A percentile compares a stretch with the other conserved stretches of the same genome.
phyloP scores from a whole-genome alignment of 2,113 vertebrate genomes.

The Gallinago undulata region DNA sequence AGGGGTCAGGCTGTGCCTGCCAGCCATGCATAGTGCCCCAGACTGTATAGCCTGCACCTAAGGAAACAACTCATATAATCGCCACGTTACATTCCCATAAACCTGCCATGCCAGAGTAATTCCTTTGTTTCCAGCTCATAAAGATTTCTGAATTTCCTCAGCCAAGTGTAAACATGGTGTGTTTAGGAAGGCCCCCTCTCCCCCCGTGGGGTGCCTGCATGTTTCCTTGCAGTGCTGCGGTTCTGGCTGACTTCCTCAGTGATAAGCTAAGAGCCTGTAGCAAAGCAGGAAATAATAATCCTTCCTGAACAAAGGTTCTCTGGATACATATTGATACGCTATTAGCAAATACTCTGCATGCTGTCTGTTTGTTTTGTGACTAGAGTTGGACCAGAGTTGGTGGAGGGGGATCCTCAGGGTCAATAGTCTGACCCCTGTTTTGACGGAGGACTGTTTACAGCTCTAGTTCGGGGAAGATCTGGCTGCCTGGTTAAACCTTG shows the following conservation, averaged over 20 bases:
- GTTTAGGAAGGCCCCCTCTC: not conserved
- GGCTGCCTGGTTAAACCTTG: not conserved
- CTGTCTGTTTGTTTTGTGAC: not conserved
- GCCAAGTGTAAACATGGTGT: not conserved
- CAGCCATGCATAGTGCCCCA: not conserved
- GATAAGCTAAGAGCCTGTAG: not conserved
- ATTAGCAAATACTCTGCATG: not conserved
- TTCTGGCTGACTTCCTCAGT: not conserved
- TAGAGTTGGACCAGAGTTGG: not conserved
- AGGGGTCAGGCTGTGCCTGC: not conserved
- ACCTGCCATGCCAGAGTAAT: not conserved
- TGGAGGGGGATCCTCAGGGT: not conserved
- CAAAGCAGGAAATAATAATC: not conserved
- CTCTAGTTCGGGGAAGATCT: not conserved
- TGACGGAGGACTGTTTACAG: not conserved
- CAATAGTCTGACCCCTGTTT: not conserved
- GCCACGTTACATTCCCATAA: constrained; percentile 30
- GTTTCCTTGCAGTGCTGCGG: not conserved
- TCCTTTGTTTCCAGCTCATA: constrained; percentile 49
- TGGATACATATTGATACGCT: not conserved
- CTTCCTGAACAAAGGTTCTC: not conserved
- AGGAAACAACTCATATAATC: not conserved
- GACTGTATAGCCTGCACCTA: not conserved
- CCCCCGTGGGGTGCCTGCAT: rapidly evolving
- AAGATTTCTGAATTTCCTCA: constrained; percentile 15